These are phyloP conservation scores for Hexactinellida sp. DNA, from an alignment of 37 sponge, comb jelly and placozoan species.

Conservation along the genomic window DNA sequence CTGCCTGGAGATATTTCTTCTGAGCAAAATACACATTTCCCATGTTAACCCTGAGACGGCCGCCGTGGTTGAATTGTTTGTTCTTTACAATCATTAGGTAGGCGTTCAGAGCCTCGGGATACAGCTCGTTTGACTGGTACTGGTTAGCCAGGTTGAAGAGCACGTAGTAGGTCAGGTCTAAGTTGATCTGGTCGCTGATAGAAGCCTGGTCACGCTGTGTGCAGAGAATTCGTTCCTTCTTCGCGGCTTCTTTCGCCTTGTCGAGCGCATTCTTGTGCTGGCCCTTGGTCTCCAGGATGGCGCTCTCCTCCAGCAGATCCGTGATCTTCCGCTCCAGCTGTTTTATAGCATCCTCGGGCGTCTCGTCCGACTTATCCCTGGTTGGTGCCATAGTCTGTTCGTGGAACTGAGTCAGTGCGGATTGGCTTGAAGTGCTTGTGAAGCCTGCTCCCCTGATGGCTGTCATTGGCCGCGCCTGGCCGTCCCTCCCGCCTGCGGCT, in stretches of 20 bases:
- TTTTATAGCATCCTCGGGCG: slow-evolving; percentile 61
- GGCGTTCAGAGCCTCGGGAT: slow-evolving; percentile 74
- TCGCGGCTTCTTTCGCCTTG: slow-evolving; percentile 79
- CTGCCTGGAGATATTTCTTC: slow-evolving; percentile 79
- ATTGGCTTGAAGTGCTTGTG: slow-evolving; percentile 8
- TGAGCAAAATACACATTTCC: slow-evolving; percentile 90
- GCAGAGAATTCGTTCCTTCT: slow-evolving; percentile 79
- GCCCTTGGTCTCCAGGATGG: slow-evolving; percentile 39
- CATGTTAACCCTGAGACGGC: slow-evolving; percentile 88
- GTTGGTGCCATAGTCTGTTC: neutral
- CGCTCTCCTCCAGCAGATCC: slow-evolving; percentile 75
- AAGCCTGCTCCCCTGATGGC: slow-evolving; percentile 83
- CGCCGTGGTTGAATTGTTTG: slow-evolving; percentile 78
- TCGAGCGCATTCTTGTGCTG: slow-evolving; percentile 80
- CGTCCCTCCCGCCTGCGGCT: slow-evolving; percentile 33
- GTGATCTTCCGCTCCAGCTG: slow-evolving; percentile 78
- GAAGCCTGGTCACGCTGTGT: slow-evolving; percentile 59
- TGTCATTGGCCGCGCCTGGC: slow-evolving; percentile 77
- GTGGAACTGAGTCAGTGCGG: neutral
- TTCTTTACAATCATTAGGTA: slow-evolving; percentile 92
- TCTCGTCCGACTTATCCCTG: slow-evolving; percentile 19
- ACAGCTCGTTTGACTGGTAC: slow-evolving; percentile 63
- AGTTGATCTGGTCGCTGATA: slow-evolving; percentile 54
- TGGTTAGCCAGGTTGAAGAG: slow-evolving; percentile 81
- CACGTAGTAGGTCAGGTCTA: slow-evolving; percentile 90